Conservation (phyloP, 2,113 vertebrate genomes). For the Scomber scombrus region DNA sequence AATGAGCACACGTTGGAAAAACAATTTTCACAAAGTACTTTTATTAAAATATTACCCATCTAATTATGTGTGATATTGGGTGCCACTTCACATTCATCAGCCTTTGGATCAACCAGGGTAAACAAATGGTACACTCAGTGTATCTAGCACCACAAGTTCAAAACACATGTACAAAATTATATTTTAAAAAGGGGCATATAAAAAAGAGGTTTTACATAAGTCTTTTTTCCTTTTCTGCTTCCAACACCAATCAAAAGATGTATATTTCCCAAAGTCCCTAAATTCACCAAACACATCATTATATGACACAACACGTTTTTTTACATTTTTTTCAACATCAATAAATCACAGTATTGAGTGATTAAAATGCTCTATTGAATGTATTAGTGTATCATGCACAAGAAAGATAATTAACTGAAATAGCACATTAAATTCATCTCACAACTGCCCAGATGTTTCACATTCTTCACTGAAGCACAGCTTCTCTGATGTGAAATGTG, state of each 20-base stretch:
- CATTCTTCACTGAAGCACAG: constrained; percentile 48
- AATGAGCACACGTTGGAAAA: not conserved
- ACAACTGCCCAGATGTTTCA: constrained; percentile 36
- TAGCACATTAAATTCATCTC: not conserved
- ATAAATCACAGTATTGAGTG: not conserved
- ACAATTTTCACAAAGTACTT: constrained; percentile 1
- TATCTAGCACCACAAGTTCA: constrained; percentile 3
- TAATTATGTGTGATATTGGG: not conserved
- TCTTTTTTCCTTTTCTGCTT: not conserved
- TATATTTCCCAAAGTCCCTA: not conserved
- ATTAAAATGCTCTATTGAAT: constrained; percentile 8
- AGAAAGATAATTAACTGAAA: not conserved
- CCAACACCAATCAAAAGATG: not conserved
- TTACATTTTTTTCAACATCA: not conserved
- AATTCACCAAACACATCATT: constrained; percentile 17
- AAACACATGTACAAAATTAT: not conserved
- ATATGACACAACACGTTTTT: not conserved
- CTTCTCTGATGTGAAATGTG: constrained; percentile 47
- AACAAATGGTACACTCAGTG: not conserved
- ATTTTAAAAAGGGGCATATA: not conserved
- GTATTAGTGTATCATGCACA: constrained; percentile 24
- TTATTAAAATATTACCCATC: constrained; percentile 33
- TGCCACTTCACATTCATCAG: not conserved
- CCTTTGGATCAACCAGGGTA: constrained; percentile 10
- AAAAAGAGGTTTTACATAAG: constrained; percentile 2